Base-by-base conservation (phyloP, 2,797 vertebrate genomes). In the Pseudomugil gertrudae region DNA sequence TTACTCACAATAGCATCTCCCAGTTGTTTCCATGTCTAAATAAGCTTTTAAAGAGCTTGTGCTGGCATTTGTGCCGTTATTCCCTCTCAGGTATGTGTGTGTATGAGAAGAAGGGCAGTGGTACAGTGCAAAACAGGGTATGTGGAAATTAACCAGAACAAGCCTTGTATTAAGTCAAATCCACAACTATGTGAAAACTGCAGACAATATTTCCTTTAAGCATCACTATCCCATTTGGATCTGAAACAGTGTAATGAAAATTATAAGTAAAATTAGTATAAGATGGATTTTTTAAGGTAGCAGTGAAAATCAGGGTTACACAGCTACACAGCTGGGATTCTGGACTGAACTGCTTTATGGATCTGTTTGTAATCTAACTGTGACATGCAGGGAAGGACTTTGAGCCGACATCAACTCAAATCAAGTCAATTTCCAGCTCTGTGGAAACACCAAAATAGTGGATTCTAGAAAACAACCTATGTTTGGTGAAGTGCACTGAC, bases 1-100 rank as follows among this genome's bases (percentile, higher is more conserved):
- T 84, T 73, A 66, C 87, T 87, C 80, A 87, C 86, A 90, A 86
- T 77, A 86, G 89, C 66, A 63, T 73, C 68, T 77, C 82, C 73
- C 76, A 85, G 78, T 85, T 86, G 85, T 84, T 81, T 81, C 71
- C 59, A 57, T 55, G 63, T 76, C 74, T 87, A 85, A 87, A 87
- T 80, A 74, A 80, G 61, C 78, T 50, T 29, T 15, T 29, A 71
- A 74, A 74, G 61, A 45, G 57, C 72, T 73, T 62, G 62, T 57
- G 54, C 63, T 72, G 57, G 61, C 53, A 15, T 55, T 63, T 74
- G 53, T 48, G 14, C 68, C 60, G 73, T 60, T 63, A 57, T 59
- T 21, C 52, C 19, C 29, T 64, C 69, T 59, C 36, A 69, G 52
- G 57, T 77, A 3, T 1, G 33, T 35, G 33, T 11, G 33, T 11